These are phyloP conservation scores for Ctenochaetus hawaiiensis DNA, from an alignment of 2,797 vertebrate species.

Conservation along the genomic window DNA sequence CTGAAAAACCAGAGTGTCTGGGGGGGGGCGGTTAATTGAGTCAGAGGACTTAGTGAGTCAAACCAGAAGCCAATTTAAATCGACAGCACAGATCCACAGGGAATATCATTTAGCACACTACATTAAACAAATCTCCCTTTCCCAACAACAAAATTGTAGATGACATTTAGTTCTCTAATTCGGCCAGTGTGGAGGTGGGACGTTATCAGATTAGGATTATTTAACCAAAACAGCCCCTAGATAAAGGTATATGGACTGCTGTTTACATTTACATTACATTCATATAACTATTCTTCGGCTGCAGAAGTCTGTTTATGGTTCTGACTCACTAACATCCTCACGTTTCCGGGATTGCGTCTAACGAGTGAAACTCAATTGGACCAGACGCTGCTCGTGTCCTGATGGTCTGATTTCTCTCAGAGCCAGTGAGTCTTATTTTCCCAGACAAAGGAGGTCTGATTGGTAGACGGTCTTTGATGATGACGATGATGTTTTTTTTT, in stretches of 20 bases:
- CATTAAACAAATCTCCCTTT: constrained; percentile 61
- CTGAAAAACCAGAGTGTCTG: constrained; percentile 34
- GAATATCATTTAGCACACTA: constrained; percentile 67
- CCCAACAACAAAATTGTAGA: constrained; percentile 28
- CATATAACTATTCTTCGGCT: background rate
- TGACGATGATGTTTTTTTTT: constrained; percentile 64
- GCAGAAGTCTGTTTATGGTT: background rate
- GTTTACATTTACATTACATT: background rate
- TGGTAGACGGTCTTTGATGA: constrained; percentile 44
- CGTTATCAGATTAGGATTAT: constrained; percentile 41
- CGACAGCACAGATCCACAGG: constrained; percentile 65
- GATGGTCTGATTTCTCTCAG: constrained; percentile 43
- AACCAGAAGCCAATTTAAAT: constrained; percentile 68
- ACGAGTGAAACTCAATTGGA: constrained; percentile 12
- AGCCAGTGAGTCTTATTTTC: constrained; percentile 41
- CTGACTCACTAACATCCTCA: constrained; percentile 2
- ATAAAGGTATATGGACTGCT: background rate
- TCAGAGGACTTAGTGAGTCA: constrained; percentile 67
- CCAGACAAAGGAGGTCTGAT: constrained; percentile 51
- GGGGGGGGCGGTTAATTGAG: constrained; percentile 63
- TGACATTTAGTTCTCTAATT: constrained; percentile 34
- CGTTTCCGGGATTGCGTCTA: background rate
- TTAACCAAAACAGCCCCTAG: constrained; percentile 1
- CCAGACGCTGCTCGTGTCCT: constrained; percentile 34
- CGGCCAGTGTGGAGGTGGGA: background rate